A percentile compares a stretch with the other conserved stretches of the same genome.
These are phyloP conservation scores for Coracopsis vasa DNA, from an alignment of 2,113 vertebrate genomes.

Conservation along the genomic window DNA sequence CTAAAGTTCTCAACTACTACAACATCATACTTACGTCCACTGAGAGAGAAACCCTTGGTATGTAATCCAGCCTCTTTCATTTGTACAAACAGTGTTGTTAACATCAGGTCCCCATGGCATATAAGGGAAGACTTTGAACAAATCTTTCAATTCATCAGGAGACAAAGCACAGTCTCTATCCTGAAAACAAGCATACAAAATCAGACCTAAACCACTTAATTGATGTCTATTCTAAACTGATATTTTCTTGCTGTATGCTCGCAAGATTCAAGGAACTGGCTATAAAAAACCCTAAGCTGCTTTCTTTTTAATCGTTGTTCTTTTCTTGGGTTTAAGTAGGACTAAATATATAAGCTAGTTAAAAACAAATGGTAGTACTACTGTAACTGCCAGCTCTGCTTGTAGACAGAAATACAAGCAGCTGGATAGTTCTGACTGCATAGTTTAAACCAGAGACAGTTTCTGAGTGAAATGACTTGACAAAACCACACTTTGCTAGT, in stretches of 20 bases:
- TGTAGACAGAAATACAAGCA: neutral
- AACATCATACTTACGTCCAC: slow-evolving; percentile 90
- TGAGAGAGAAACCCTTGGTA: slow-evolving; percentile 98
- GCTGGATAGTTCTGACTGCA: neutral
- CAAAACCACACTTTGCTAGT: neutral
- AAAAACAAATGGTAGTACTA: neutral
- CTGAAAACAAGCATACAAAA: slow-evolving; percentile 70
- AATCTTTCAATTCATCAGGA: slow-evolving; percentile 93
- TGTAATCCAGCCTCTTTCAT: slow-evolving; percentile 96
- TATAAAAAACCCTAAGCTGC: neutral
- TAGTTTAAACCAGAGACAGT: neutral
- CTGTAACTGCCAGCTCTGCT: neutral
- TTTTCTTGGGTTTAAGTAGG: neutral
- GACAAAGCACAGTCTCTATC: slow-evolving; percentile 96
- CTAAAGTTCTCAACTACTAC: neutral
- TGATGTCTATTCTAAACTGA: neutral
- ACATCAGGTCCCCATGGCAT: slow-evolving; percentile 99
- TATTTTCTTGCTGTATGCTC: neutral
- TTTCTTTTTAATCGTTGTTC: neutral
- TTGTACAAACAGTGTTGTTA: slow-evolving; percentile 96
- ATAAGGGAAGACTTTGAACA: slow-evolving; percentile 97
- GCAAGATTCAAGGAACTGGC: neutral
- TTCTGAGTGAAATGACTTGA: neutral
- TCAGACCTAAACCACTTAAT: neutral
- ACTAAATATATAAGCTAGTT: neutral